A percentile compares a stretch with the other conserved stretches of the same genome.
Evolutionary conservation across 1,140 invertebrate genomes (phyloP).

Genomic region (Lordiphosa collinella): DNA sequence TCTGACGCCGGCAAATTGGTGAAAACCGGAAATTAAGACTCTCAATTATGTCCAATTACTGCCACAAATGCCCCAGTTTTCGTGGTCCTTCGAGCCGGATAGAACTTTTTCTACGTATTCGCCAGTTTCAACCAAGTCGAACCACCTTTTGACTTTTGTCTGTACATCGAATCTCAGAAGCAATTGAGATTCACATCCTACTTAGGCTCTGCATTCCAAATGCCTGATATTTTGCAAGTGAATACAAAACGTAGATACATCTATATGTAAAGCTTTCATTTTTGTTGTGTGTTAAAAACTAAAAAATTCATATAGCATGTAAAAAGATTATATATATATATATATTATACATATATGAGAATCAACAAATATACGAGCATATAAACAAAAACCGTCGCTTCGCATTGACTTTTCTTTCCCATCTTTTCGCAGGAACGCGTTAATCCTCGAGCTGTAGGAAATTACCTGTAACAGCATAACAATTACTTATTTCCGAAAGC

Average conservation of each 20-base stretch:
- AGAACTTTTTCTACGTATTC: no score
- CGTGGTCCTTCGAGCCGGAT: no score
- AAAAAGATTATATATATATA: slow-evolving; percentile 24
- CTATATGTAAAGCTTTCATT: slow-evolving; percentile 8
- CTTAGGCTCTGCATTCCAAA: no score
- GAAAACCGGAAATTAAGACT: no score
- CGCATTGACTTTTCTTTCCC: slow-evolving; percentile 5
- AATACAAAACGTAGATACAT: background rate
- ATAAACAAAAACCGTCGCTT: slow-evolving; percentile 17
- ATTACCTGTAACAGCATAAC: slow-evolving; percentile 58
- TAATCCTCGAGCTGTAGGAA: slow-evolving; percentile 43
- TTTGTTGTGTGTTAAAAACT: slow-evolving; percentile 9
- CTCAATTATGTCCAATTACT: no score
- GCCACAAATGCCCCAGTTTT: no score
- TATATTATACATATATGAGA: slow-evolving; percentile 22
- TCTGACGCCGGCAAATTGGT: no score
- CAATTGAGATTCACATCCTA: no score
- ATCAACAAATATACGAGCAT: slow-evolving; percentile 47
- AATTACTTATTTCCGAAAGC: slow-evolving; percentile 55
- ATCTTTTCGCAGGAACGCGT: slow-evolving; percentile 1
- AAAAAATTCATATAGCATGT: slow-evolving; percentile 38
- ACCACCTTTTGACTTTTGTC: no score
- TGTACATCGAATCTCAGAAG: no score
- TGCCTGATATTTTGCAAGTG: no score
- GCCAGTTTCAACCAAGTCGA: no score